Evolutionary conservation across 2,888 invertebrate species (phyloP), one percentile per base, ranked within the genome.

Genomic region (Stenolophus ochropezus): DNA sequence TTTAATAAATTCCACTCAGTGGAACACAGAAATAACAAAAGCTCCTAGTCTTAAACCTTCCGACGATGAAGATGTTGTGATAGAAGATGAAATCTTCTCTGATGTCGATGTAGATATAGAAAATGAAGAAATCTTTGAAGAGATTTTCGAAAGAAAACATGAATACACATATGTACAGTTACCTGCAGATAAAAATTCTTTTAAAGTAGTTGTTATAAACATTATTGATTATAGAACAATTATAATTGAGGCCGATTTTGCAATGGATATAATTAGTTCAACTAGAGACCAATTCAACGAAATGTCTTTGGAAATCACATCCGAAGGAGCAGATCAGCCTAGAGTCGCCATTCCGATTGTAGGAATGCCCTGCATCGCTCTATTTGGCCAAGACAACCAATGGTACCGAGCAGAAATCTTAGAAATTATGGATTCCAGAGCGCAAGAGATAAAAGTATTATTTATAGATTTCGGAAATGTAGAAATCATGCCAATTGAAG

Each of bases 401-500:
- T 96, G 95, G 95, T 95, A 96, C 87, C 91, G 96, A 82, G 95
- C 94, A 0, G 86, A 90, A 11, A 91, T 96, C 75, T 87, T 91
- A 56, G 90, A 92, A 75, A 89, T 91, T 73, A 90, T 91, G 83
- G 86, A 89, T 42, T 85, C 85, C 0, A 87, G 89, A 16, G 87
- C 89, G 4, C 33, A 73, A 1, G 85, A 87, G 74, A 90, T 94
- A 0, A 91, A 91, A 85, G 93, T 96, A 0, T 90, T 91, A 83
- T 96, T 93, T 87, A 92, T 96, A 0, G 96, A 96, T 88, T 96
- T 92, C 86, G 95, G 96, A 0, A 95, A 95, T 85, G 88, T 90
- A 4, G 93, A 93, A 86, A 85, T 89, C 0, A 88, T 94, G 18
- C 83, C 90, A 0, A 84, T 89, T 18, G 85, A 87, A 5, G 88